Conservation (phyloP, 2,113 vertebrate genomes). For the Ceyx melanurus region DNA sequence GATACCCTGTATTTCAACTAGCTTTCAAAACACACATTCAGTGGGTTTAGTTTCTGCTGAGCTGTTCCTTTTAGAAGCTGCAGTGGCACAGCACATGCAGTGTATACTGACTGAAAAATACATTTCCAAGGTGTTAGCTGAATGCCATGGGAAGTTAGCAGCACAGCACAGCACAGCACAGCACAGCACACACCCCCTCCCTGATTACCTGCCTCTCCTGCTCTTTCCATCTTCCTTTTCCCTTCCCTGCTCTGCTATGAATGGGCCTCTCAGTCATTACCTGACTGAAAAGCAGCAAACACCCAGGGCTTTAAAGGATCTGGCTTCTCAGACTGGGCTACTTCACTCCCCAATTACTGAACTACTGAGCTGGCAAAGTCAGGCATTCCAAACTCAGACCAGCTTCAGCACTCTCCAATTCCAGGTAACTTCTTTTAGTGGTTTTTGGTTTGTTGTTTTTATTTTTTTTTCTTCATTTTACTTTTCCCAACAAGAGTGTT, state of each 20-base stretch:
- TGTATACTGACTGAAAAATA: not conserved
- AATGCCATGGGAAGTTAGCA: too few relatives aligned
- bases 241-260: not conserved
- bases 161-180: too few relatives aligned
- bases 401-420: not conserved
- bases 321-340: not conserved
- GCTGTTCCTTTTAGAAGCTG: not conserved
- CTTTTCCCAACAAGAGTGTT: not conserved
- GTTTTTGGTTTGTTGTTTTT: not conserved
- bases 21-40: not conserved
- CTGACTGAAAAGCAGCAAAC: not conserved
- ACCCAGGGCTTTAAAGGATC: not conserved
- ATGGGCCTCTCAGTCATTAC: not conserved
- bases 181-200: not conserved
- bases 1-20: not conserved
- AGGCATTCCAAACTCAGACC: not conserved
- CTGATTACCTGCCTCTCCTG: not conserved
- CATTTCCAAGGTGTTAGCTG: not conserved
- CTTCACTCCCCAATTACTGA: not conserved
- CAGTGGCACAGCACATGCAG: not conserved
- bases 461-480: not conserved
- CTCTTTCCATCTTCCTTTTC: not conserved
- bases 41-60: not conserved
- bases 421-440: not conserved
- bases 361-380: not conserved